Base-by-base conservation (phyloP, 2,797 vertebrate species). In the Echiichthys vipera region DNA sequence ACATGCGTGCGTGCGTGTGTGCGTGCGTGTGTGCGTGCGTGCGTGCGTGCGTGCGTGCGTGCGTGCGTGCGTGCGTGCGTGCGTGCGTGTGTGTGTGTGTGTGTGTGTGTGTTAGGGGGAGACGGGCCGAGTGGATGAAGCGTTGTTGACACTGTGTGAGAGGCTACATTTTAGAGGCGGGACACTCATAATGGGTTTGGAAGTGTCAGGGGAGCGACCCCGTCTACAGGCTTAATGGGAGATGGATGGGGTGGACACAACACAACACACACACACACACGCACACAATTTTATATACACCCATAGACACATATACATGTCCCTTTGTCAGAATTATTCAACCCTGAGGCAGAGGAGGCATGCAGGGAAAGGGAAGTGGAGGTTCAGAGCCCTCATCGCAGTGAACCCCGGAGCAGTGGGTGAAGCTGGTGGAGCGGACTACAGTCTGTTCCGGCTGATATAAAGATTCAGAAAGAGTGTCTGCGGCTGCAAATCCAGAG, bases 291-390 rank as follows among this genome's bases (percentile, higher is more conserved):
- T 39, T 49, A 65, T 13, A 47, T 53, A 59, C 58, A 36, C 56
- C 36, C 55, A 45, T 50, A 55, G 42, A 51, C 71, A 45, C 57
- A 51, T 12, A 56, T 18, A 50, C 69, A 70, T 66, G 62, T 73
- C 58, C 78, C 25, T 76, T 74, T 86, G 80, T 90, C 85, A 88
- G 71, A 82, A 57, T 68, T 55, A 56, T 79, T 91, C 84, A 87
- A 77, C 65, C 58, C 46, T 12, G 50, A 71, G 68, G 73, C 59
- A 27, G 39, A 70, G 54, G 67, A 63, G 42, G 57, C 50, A 39
- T 29, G 42, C 1, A 15, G 17, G 53, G 45, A 34, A 12, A 18
- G n/a, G 34, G 49, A 37, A 40, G 49, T 18, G 25, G 37, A 37
- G 50, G 39, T 56, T 77, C 53, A 58, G 37, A 70, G 83, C 22